A percentile compares a stretch with the other conserved stretches of the same genome.
Conservation (phyloP, 30 jellyfish, hydroid and myxozoan genomes). For the Hydra vulgaris region DNA sequence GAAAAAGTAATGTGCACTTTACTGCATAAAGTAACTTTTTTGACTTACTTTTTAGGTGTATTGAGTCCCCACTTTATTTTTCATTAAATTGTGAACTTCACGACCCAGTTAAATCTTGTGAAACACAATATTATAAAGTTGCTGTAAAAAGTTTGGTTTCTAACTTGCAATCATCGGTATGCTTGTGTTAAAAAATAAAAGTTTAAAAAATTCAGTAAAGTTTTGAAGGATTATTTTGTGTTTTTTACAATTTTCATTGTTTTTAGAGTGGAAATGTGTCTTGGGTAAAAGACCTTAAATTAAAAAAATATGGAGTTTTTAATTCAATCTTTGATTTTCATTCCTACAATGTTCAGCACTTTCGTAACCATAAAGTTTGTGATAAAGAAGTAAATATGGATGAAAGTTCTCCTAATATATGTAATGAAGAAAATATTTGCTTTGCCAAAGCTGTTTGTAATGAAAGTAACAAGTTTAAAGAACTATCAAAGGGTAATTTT, state of each 20-base stretch:
- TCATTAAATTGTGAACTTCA: background rate
- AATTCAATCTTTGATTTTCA: background rate
- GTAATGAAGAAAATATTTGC: background rate
- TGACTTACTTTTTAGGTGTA: background rate
- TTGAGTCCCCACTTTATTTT: background rate
- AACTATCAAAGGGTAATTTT: background rate
- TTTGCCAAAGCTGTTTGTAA: background rate
- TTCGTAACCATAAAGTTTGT: background rate
- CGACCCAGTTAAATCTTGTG: background rate
- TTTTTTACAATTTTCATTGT: background rate
- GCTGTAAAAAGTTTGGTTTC: background rate
- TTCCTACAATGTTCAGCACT: background rate
- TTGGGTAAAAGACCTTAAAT: background rate
- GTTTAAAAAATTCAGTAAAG: too few species aligned
- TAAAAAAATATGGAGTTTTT: background rate
- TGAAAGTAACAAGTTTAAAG: background rate
- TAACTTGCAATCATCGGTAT: background rate
- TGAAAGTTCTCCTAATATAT: background rate
- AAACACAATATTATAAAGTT: background rate
- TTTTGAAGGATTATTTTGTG: background rate
- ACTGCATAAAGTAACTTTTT: too few species aligned
- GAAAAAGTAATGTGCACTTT: too few species aligned
- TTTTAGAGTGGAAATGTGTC: background rate
- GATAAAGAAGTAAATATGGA: background rate
- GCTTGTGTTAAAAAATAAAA: background rate